Conservation (phyloP, 2,113 vertebrate species). For the Calidris pygmaea region DNA sequence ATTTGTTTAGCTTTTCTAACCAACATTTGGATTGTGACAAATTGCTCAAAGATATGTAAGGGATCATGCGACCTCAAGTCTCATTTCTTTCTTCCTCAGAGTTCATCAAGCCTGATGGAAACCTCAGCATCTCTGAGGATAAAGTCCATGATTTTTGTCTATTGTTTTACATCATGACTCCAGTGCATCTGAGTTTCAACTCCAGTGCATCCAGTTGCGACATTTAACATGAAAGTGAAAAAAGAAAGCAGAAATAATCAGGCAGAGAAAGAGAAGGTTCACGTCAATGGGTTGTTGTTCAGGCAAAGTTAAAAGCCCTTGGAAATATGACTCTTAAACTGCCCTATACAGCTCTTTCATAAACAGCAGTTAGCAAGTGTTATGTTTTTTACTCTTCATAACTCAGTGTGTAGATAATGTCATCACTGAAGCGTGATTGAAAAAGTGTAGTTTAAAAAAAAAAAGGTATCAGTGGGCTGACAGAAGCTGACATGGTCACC, state of each 20-base stretch:
- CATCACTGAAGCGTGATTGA: background rate
- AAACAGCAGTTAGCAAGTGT: background rate
- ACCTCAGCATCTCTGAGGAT: background rate
- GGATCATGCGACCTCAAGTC: fast-evolving
- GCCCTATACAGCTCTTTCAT: background rate
- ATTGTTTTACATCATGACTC: background rate
- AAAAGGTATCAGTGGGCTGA: background rate
- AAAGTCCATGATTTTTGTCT: background rate
- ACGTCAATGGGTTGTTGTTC: background rate
- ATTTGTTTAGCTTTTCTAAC: background rate
- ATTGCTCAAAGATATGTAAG: background rate
- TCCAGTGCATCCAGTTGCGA: background rate
- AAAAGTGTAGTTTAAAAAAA: background rate
- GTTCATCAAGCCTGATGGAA: background rate
- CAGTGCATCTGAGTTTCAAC: background rate
- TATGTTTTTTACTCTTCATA: background rate
- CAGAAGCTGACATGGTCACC: no score
- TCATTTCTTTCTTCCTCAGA: background rate
- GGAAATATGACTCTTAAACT: background rate
- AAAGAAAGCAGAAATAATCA: background rate
- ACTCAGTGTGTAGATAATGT: background rate
- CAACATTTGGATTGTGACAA: background rate
- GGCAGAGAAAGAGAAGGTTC: background rate
- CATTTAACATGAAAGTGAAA: background rate
- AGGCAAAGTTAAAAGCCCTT: background rate